phyloP scores from a whole-genome alignment of 2,113 vertebrate species.

The Pteruthius melanotis region DNA sequence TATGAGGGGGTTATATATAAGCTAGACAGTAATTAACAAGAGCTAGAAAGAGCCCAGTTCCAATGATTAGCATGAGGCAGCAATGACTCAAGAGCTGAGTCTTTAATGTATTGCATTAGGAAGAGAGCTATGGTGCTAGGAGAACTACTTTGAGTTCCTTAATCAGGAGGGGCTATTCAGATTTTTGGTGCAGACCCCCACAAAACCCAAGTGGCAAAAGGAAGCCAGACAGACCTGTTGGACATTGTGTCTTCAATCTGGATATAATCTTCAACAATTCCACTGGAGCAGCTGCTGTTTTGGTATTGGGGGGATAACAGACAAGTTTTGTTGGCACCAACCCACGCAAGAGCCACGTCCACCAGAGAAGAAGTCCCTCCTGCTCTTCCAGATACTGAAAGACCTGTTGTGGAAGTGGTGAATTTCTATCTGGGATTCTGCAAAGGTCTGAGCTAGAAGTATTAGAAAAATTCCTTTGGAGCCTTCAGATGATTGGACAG shows the following conservation, averaged over 20 bases:
- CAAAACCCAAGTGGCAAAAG: not conserved
- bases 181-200: not conserved
- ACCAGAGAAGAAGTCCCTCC: not conserved
- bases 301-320: not conserved
- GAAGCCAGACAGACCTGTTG: not conserved
- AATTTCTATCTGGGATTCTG: not conserved
- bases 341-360: not conserved
- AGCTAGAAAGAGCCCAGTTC: constrained; percentile 8
- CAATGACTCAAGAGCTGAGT: not conserved
- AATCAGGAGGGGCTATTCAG: not conserved
- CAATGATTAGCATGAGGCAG: constrained; percentile 6
- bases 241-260: not conserved
- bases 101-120: not conserved
- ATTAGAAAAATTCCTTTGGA: not conserved
- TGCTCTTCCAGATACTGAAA: not conserved
- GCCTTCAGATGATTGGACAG: not conserved
- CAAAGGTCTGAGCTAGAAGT: not conserved
- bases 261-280: not conserved
- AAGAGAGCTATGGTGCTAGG: not conserved
- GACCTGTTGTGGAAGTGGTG: not conserved
- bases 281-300: not conserved
- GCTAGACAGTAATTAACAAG: constrained; percentile 42
- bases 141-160: not conserved
- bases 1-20: constrained; percentile 35
- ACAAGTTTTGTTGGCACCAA: not conserved